phyloP scores from a whole-genome alignment of 1,140 invertebrate genomes.

The Bombus confusus region DNA sequence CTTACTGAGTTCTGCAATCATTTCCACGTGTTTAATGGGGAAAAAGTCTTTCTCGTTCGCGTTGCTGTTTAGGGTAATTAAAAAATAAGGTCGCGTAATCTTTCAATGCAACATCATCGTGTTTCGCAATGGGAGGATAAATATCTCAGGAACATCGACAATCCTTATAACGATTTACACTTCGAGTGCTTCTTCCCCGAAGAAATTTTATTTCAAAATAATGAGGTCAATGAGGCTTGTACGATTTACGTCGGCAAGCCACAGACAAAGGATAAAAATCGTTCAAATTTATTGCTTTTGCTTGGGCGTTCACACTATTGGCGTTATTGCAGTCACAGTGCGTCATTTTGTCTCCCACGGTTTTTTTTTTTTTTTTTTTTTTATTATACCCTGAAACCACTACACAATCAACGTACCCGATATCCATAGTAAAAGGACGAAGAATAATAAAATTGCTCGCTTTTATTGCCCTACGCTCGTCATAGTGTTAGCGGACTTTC shows the following conservation, averaged over 20 bases:
- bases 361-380: too few relatives aligned
- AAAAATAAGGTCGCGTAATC: constrained; percentile 5
- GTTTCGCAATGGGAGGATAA: constrained; percentile 7
- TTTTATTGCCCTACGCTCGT: background rate
- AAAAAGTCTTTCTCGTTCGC: constrained; percentile 2
- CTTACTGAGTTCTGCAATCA: background rate
- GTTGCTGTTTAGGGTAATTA: constrained; percentile 15
- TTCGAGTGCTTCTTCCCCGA: background rate
- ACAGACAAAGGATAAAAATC: background rate
- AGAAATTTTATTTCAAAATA: background rate
- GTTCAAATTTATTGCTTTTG: background rate
- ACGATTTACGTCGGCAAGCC: background rate
- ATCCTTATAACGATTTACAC: background rate
- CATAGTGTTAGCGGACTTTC: background rate
- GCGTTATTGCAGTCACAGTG: too few relatives aligned
- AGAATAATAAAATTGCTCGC: background rate
- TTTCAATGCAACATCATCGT: background rate
- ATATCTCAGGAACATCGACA: background rate
- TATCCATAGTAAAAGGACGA: background rate
- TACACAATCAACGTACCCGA: background rate
- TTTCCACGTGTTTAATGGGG: background rate
- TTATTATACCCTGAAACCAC: background rate
- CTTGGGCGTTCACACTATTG: background rate
- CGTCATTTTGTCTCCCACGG: background rate
- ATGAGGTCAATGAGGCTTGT: background rate